A percentile compares a stretch with the other conserved stretches of the same genome.
These are phyloP conservation scores for Osedax frankpressi DNA, from an alignment of 2,888 invertebrate species.

Conservation along the genomic window DNA sequence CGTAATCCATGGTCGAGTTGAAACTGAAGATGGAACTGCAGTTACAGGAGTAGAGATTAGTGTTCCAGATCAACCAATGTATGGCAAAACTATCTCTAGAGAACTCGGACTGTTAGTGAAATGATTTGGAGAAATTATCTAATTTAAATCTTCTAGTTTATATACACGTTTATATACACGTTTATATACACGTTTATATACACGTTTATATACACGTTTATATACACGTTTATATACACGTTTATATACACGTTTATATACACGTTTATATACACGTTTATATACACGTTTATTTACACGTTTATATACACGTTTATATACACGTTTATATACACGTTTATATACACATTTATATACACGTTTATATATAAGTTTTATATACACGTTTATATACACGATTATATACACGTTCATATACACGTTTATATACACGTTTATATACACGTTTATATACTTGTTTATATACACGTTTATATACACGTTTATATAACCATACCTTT, in stretches of 20 bases:
- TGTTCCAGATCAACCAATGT: constrained; percentile 79
- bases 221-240: too few species aligned
- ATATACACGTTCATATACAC: background rate
- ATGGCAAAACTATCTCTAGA: constrained; percentile 68
- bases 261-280: background rate
- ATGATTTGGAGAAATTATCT: too few species aligned
- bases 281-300: background rate
- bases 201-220: too few species aligned
- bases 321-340: constrained; percentile 9
- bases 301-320: background rate
- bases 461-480: too few species aligned
- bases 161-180: too few species aligned
- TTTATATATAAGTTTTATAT: background rate
- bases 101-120: constrained; percentile 45
- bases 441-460: background rate
- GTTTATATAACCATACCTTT: too few species aligned
- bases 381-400: background rate
- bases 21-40: constrained; percentile 82
- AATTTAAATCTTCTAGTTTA: too few species aligned
- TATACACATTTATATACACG: constrained; percentile 4
- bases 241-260: too few species aligned
- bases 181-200: too few species aligned
- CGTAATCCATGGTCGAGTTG: constrained; percentile 92
- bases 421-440: background rate
- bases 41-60: constrained; percentile 93